Percentiles rank a stretch among this genome's conserved stretches.
phyloP scores from a whole-genome alignment of 2,888 invertebrate species.

The Rhaphigaster nebulosa region DNA sequence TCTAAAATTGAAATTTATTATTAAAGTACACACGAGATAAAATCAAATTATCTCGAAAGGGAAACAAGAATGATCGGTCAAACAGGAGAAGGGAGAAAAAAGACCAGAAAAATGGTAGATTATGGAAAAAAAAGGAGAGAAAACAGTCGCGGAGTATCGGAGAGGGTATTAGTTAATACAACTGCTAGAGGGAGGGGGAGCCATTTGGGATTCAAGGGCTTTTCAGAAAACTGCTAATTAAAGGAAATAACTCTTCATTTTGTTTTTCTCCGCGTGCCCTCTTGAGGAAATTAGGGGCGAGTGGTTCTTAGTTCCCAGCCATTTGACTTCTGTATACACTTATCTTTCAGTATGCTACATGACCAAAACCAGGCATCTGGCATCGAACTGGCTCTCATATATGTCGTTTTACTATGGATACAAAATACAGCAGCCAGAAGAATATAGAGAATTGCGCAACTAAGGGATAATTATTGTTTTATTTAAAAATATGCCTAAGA shows the following conservation, averaged over 20 bases:
- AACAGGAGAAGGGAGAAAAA: background rate
- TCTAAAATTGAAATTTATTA: background rate
- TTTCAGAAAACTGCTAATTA: slow-evolving; percentile 46
- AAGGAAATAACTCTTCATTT: slow-evolving; percentile 41
- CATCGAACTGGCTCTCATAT: background rate
- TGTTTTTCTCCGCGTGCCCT: background rate
- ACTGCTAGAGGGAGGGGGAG: background rate
- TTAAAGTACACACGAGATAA: background rate
- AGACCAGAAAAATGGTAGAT: background rate
- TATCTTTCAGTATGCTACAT: background rate
- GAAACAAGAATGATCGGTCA: background rate
- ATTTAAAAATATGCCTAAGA: too few species aligned
- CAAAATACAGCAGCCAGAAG: background rate
- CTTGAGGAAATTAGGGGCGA: background rate
- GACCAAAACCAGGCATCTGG: background rate
- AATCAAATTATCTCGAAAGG: slow-evolving; percentile 13
- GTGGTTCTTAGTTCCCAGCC: background rate
- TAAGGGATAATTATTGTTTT: too few species aligned
- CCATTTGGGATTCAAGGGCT: slow-evolving; percentile 30
- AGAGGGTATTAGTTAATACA: slow-evolving; percentile 46
- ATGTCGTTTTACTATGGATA: background rate
- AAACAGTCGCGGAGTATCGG: background rate
- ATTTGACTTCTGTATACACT: background rate
- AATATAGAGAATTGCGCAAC: too few species aligned
- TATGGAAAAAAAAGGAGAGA: background rate